phyloP scores from a whole-genome alignment of 2,797 vertebrate genomes.

The Scleropages formosus region DNA sequence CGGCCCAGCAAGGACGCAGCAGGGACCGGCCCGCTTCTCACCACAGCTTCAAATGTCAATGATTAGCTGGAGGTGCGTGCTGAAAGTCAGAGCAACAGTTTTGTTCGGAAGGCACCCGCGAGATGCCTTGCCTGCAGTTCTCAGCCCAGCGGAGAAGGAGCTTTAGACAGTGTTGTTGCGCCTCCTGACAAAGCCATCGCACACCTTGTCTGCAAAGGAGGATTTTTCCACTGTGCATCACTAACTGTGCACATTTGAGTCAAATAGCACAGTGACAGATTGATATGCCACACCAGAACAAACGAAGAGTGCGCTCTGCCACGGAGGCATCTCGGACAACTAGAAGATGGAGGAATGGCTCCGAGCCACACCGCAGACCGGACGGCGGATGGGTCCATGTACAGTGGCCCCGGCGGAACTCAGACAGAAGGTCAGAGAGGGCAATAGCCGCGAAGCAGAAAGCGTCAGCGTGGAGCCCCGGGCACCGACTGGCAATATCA shows the following conservation, averaged over 20 bases:
- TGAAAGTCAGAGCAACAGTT: background rate
- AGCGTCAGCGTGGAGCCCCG: slow-evolving; percentile 67
- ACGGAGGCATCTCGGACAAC: background rate
- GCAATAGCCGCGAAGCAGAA: slow-evolving; percentile 67
- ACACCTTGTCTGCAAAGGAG: too few relatives aligned
- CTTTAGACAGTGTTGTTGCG: background rate
- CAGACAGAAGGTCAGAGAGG: slow-evolving; percentile 67
- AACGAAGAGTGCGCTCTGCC: background rate
- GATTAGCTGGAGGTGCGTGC: background rate
- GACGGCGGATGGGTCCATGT: slow-evolving; percentile 5
- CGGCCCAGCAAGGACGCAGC: background rate
- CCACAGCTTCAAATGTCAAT: slow-evolving; percentile 19
- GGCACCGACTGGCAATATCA: slow-evolving; percentile 66
- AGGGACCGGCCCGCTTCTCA: background rate
- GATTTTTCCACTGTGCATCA: background rate
- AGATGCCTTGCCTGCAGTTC: too few relatives aligned
- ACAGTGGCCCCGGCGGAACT: slow-evolving; percentile 19
- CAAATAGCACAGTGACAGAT: background rate
- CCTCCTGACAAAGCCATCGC: too few relatives aligned
- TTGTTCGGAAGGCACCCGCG: background rate
- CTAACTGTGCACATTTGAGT: background rate
- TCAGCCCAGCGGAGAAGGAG: background rate
- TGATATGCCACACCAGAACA: background rate
- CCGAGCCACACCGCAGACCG: background rate
- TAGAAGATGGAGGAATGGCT: background rate